Conservation (phyloP, 2,797 vertebrate species). For the Acanthurus tractus region DNA sequence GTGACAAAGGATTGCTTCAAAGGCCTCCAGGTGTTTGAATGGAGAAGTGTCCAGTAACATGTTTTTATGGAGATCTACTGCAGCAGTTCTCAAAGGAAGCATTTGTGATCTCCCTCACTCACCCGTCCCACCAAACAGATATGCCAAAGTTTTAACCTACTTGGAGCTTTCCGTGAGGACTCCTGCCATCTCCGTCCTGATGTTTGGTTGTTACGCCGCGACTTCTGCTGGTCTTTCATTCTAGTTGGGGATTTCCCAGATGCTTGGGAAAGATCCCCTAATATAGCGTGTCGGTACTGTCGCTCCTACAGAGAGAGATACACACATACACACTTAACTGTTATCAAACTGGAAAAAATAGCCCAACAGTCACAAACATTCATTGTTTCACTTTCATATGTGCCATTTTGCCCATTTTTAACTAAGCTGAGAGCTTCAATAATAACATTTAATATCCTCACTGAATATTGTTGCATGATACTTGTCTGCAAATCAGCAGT, state of each 20-base stretch:
- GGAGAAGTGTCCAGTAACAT: not conserved
- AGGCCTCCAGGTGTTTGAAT: not conserved
- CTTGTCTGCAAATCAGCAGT: not conserved
- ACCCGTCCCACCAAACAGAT: not conserved
- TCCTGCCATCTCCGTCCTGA: constrained; percentile 71
- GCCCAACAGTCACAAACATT: not conserved
- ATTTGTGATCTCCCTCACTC: not conserved
- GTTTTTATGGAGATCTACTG: not conserved
- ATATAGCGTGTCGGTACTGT: constrained; percentile 87
- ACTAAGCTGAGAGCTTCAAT: not conserved
- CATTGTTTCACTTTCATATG: not conserved
- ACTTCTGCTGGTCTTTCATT: constrained; percentile 62
- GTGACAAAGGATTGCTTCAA: not conserved
- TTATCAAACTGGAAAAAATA: constrained; percentile 9
- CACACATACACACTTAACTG: not conserved
- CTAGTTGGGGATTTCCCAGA: constrained; percentile 81
- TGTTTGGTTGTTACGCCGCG: constrained; percentile 68
- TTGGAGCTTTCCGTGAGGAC: constrained; percentile 83
- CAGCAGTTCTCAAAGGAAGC: not conserved
- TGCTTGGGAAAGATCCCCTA: constrained; percentile 80
- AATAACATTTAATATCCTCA: not conserved
- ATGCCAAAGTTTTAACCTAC: constrained; percentile 72
- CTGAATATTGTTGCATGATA: not conserved
- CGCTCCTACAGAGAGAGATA: constrained; percentile 84
- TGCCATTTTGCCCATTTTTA: not conserved